These are phyloP conservation scores for Turritopsis dohrnii DNA, from an alignment of 30 jellyfish, hydroid and myxozoan species.

Conservation along the genomic window DNA sequence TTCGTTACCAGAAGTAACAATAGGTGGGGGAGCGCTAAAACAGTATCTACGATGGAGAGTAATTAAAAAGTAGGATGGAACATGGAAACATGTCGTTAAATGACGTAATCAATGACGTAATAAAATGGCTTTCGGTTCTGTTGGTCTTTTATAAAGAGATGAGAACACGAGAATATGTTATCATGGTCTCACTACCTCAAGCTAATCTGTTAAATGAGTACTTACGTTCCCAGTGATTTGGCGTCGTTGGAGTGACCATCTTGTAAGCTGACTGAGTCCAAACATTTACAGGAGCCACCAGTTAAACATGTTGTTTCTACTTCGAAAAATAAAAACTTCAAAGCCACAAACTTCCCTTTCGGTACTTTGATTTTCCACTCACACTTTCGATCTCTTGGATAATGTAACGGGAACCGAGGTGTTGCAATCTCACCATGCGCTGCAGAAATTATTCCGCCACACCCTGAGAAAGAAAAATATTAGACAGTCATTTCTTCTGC, in stretches of 20 bases:
- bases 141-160: background rate
- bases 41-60: slow-evolving; percentile 26
- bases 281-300: slow-evolving; percentile 53
- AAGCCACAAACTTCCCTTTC: slow-evolving; percentile 46
- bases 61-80: background rate
- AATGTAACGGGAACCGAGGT: slow-evolving; percentile 88
- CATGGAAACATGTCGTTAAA: background rate
- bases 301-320: slow-evolving; percentile 57
- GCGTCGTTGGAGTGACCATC: slow-evolving; percentile 49
- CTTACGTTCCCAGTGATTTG: slow-evolving; percentile 13
- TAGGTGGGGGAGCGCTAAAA: slow-evolving; percentile 38
- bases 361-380: slow-evolving; percentile 66
- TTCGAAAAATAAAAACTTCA: slow-evolving; percentile 61
- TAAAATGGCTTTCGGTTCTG: no score
- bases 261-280: slow-evolving; percentile 54
- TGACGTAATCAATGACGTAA: no score
- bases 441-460: slow-evolving; percentile 42
- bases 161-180: no score
- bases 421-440: slow-evolving; percentile 47
- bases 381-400: slow-evolving; percentile 76
- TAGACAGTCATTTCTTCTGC: background rate
- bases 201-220: background rate
- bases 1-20: slow-evolving; percentile 45
- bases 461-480: slow-evolving; percentile 30
- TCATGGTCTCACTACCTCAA: no score